Percentiles rank a stretch among this genome's conserved stretches.
Evolutionary conservation across 2,888 invertebrate genomes (phyloP).

Genomic region (Dryobotodes eremita): DNA sequence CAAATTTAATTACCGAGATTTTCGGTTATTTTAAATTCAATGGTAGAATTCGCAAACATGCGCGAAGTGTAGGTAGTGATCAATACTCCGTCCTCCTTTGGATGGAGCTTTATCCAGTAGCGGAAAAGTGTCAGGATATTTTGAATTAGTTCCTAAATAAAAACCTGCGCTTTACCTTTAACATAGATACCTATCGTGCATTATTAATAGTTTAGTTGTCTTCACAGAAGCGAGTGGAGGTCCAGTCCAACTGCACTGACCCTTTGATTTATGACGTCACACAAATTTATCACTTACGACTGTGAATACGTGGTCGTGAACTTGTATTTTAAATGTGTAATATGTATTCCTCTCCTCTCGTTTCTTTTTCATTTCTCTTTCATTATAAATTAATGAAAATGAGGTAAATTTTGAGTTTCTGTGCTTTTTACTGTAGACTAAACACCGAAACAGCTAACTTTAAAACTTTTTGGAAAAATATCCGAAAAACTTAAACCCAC

Average conservation of each 20-base stretch:
- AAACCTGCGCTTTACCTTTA: neutral
- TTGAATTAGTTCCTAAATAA: neutral
- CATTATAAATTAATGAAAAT: neutral
- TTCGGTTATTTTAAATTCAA: neutral
- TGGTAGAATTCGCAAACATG: neutral
- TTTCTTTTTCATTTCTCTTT: too few species aligned
- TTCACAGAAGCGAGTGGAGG: conserved; percentile 2
- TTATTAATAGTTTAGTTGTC: neutral
- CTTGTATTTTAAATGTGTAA: neutral
- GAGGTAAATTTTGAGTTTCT: neutral
- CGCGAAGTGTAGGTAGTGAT: neutral
- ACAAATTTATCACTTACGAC: conserved; percentile 33
- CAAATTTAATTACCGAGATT: too few species aligned
- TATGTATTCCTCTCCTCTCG: neutral
- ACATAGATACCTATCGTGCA: conserved; percentile 7
- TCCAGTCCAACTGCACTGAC: conserved; percentile 35
- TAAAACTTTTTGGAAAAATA: neutral
- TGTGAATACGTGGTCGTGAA: neutral
- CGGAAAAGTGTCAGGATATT: neutral
- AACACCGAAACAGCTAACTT: too few species aligned
- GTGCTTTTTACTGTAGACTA: neutral
- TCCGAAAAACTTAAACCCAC: neutral
- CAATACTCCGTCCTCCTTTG: neutral
- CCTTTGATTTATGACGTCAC: conserved; percentile 26
- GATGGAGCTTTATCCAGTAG: neutral